Percentiles rank a stretch among this genome's conserved stretches.
phyloP scores from a whole-genome alignment of 2,113 vertebrate species.

The Gymnarchus niloticus region DNA sequence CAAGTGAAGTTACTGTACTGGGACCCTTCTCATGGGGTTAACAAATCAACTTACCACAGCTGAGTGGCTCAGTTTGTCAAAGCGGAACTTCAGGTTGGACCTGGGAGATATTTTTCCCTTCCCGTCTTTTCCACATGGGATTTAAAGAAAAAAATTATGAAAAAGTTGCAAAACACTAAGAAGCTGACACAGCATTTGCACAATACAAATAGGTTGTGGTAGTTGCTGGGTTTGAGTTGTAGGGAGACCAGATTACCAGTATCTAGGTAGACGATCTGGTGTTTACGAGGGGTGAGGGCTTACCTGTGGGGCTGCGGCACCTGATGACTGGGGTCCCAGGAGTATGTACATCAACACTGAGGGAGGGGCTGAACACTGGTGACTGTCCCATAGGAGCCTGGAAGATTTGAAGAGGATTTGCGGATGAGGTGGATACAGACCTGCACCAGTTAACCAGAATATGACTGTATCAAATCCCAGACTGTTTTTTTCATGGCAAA shows the following conservation, averaged over 20 bases:
- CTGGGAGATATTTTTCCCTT: slow-evolving; percentile 75
- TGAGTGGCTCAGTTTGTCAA: slow-evolving; percentile 82
- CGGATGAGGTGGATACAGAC: not conserved
- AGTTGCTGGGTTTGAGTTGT: not conserved
- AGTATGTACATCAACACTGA: slow-evolving; percentile 61
- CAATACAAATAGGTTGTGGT: not conserved
- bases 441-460: not conserved
- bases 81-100: slow-evolving; percentile 89
- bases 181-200: not conserved
- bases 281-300: accelerated
- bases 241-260: not conserved
- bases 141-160: not conserved
- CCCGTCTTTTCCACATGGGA: slow-evolving; percentile 58
- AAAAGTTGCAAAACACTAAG: not conserved
- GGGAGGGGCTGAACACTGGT: slow-evolving; percentile 69
- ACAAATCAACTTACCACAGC: slow-evolving; percentile 60
- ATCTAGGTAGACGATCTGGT: not conserved
- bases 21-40: not conserved
- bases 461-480: slow-evolving; percentile 2
- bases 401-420: slow-evolving; percentile 58
- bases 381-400: slow-evolving; percentile 71
- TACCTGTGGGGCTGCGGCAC: slow-evolving; percentile 87
- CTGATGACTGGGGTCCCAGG: slow-evolving; percentile 74
- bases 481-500: no score
- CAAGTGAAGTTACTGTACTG: not conserved